Base-by-base conservation (phyloP, 2,888 invertebrate species). In the Dendrolimus houi region DNA sequence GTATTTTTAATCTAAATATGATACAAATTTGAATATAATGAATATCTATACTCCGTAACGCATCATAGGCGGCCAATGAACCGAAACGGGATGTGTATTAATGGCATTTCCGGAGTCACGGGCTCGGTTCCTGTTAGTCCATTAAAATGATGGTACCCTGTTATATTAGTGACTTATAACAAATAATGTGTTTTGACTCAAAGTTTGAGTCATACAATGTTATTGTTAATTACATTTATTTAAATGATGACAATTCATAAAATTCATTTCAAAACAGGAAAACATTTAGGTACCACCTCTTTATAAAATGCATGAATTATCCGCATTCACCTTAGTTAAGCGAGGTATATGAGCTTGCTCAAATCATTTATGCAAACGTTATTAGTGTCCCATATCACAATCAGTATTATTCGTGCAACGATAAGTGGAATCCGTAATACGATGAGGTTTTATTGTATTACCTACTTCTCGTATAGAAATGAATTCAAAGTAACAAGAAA, bases 401-500 rank as follows among this genome's bases (percentile, higher is more conserved):
- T 68, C 68, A 68, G 69, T 69, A 69, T 72, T 69, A 72, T 83
- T 79, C 81, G 69, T 68, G 70, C 81, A 81, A 81, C 67, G 75
- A 75, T 78, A 75, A 70, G 68, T 73, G 69, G 71, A 79, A 70
- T 75, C 75, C 70, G 85, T 86, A 86, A 87, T 84, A 79, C 69
- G 86, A 87, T 65, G 75, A 83, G 75, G 77, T 70, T 75, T 81
- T 77, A 76, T 76, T 73, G 74, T 70, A 74, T 71, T 77, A 75
- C 73, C 71, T 66, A 55, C 64, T 75, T 75, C 75, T 79, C 78
- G 69, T 71, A 74, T 73, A 77, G 74, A 81, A 84, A 81, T 82
- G 80, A 80, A 81, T 81, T 81, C 79, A 82, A 81, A 77, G 88
- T 85, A 88, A 88, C 77, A 83, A 85, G 88, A 88, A 85, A 85